Percentiles rank a stretch among this genome's conserved stretches.
phyloP scores from a whole-genome alignment of 23 tunicate genomes.

The Halocynthia aurantium region DNA sequence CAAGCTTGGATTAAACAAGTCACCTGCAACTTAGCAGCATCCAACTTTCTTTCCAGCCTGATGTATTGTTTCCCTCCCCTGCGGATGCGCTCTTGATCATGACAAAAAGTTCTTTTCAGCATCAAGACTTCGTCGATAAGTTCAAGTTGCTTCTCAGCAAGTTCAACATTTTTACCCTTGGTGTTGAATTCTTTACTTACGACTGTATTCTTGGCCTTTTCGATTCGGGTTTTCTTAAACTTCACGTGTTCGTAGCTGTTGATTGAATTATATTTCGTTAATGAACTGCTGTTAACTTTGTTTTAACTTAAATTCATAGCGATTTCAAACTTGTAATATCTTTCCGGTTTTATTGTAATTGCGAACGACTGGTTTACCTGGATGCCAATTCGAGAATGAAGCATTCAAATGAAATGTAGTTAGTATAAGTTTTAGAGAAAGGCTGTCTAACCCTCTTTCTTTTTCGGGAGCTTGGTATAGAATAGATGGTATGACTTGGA shows the following conservation, averaged over 20 bases:
- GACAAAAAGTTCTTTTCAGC: conserved; percentile 53
- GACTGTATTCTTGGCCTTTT: conserved; percentile 26
- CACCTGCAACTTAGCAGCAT: conserved; percentile 45
- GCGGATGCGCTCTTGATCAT: conserved; percentile 46
- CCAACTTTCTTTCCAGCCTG: conserved; percentile 38
- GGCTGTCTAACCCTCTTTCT: no score
- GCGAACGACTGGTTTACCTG: no score
- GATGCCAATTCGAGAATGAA: no score
- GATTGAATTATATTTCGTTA: neutral
- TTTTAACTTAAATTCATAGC: no score
- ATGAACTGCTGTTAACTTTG: no score
- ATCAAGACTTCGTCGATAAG: conserved; percentile 75
- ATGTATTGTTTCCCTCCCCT: conserved; percentile 55
- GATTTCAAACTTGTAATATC: no score
- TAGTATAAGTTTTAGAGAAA: no score
- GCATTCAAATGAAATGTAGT: no score
- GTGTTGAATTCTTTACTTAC: conserved; percentile 48
- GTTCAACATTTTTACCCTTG: conserved; percentile 45
- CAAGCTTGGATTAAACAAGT: neutral
- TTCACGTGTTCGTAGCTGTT: conserved; percentile 26
- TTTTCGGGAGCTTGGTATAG: no score
- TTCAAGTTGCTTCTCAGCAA: conserved; percentile 53
- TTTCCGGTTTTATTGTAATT: no score
- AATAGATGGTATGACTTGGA: no score
- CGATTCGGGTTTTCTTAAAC: conserved; percentile 21